phyloP scores from a whole-genome alignment of 2,888 invertebrate species.

The Monoplex corrugatus region DNA sequence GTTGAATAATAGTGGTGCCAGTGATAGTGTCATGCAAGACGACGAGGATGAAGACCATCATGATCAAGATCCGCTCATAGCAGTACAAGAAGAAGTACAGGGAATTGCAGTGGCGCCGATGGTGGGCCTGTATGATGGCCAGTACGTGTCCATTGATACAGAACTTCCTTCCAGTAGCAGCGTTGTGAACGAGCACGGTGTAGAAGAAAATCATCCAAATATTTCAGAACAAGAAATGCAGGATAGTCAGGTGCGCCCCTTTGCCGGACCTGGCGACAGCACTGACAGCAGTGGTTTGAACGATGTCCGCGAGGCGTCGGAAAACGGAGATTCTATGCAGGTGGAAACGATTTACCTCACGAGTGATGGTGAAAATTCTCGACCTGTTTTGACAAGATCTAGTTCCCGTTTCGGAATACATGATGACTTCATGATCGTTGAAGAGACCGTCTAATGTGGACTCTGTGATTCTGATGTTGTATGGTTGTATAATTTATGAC shows the following conservation, averaged over 20 bases:
- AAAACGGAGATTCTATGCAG: background rate
- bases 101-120: background rate
- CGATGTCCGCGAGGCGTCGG: background rate
- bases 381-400: background rate
- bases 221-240: no score
- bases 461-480: background rate
- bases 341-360: background rate
- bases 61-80: background rate
- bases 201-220: no score
- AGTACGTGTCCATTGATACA: slow-evolving; percentile 15
- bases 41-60: slow-evolving; percentile 33
- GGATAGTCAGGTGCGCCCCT: no score
- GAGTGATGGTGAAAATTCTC: background rate
- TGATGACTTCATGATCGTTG: background rate
- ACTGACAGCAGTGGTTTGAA: background rate
- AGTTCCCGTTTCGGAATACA: background rate
- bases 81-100: background rate
- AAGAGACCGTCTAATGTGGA: background rate
- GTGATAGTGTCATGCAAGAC: background rate
- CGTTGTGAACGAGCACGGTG: no score
- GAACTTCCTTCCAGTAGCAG: no score
- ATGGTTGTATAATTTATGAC: background rate
- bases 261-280: no score
- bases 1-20: background rate
- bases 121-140: background rate